Base-by-base conservation (phyloP, 2,113 vertebrate species). In the Sphyrna mokarran region DNA sequence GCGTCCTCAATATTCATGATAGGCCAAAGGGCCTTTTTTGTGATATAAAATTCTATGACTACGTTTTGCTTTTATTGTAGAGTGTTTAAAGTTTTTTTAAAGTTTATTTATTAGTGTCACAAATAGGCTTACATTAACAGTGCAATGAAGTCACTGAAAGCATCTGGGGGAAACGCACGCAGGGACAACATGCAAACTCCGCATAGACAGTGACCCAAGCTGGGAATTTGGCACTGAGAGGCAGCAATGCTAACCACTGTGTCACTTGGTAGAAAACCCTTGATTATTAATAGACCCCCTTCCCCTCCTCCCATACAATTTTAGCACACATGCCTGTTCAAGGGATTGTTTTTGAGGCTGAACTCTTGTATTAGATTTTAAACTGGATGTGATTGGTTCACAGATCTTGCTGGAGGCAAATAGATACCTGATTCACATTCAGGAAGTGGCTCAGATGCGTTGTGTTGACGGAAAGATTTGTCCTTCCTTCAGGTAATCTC, bases 341-440 rank as follows among this genome's bases (percentile, higher is more conserved):
- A 61, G 89, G 89, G 89, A 18, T 29, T 33, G 29, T 7, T 91
- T 33, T 9, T n/a, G 16, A 66, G 18, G 33, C 66, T 66, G 58
- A 16, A 33, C 26, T 90, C 29, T 58, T 23, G 26, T 58, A 5
- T n/a, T 61, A 26, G 33, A 83, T 48, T 48, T 80, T 48, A 16
- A 93, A 95, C n/a, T 26, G 54, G 26, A 40, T 87, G 33, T 2
- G 29, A 70, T n/a, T 70, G 1, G 68, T 96, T 95, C 90, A 95
- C 80, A 98, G 98, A 97, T 96, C 95, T 97, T 98, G 33, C 96
- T 96, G 68, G 98, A 98, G 97, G 97, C 96, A 95, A 98, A 97
- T 96, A 97, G 98, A 94, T 98, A 98, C 95, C 97, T 99, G 95
- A 97, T 99, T 94, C 97, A 96, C 48, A 96, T 96, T 78, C 98